Conservation (phyloP, 37 sponge, comb jelly and placozoan genomes). For the Petrosia ficiformis region DNA sequence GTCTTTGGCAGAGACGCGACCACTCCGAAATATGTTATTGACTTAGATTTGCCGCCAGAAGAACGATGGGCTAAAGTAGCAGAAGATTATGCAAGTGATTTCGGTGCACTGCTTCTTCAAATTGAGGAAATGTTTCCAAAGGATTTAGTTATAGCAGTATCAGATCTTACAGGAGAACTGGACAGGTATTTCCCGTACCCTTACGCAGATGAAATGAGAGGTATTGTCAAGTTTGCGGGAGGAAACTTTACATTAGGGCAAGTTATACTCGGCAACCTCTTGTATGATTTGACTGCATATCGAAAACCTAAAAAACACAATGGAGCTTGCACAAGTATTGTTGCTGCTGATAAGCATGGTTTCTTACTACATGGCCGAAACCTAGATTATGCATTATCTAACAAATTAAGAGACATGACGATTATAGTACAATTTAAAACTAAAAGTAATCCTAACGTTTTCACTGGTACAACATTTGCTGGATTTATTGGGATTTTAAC, state of each 20-base stretch:
- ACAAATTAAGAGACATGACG: slow-evolving; percentile 42
- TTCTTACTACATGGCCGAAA: slow-evolving; percentile 85
- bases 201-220: slow-evolving; percentile 65
- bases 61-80: slow-evolving; percentile 61
- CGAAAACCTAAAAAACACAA: neutral
- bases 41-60: slow-evolving; percentile 53
- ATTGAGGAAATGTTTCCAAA: slow-evolving; percentile 50
- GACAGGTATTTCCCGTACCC: slow-evolving; percentile 67
- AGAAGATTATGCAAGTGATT: slow-evolving; percentile 13
- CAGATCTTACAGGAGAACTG: slow-evolving; percentile 27
- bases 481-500: slow-evolving; percentile 87
- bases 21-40: slow-evolving; percentile 37
- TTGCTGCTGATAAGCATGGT: slow-evolving; percentile 69
- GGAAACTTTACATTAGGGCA: slow-evolving; percentile 44
- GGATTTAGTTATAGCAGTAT: slow-evolving; percentile 33
- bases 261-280: slow-evolving; percentile 49
- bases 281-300: slow-evolving; percentile 79
- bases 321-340: slow-evolving; percentile 88
- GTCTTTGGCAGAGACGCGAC: neutral
- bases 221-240: slow-evolving; percentile 31
- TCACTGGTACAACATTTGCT: slow-evolving; percentile 73
- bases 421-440: slow-evolving; percentile 76
- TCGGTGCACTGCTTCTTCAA: slow-evolving; percentile 15
- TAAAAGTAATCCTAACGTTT: slow-evolving; percentile 56
- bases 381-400: slow-evolving; percentile 73